phyloP scores from a whole-genome alignment of 2,113 vertebrate genomes.

The Oryctolagus cuniculus region DNA sequence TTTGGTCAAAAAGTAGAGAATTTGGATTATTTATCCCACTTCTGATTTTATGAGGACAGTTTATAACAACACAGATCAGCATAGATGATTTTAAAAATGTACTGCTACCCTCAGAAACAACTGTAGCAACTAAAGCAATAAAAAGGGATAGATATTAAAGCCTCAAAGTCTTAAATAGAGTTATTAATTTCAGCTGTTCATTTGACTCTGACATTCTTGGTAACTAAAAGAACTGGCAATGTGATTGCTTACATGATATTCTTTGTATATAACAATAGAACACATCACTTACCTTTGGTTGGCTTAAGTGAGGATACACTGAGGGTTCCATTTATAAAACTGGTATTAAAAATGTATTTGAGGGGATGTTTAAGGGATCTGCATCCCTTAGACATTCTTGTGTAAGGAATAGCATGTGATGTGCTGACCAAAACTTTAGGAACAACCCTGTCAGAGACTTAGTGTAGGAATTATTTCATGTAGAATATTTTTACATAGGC shows the following conservation, averaged over 20 bases:
- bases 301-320: neutral
- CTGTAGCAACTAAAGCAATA: neutral
- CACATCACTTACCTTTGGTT: neutral
- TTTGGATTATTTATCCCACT: conserved; percentile 27
- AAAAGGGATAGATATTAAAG: conserved; percentile 3
- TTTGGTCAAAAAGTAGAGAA: neutral
- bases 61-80: conserved; percentile 3
- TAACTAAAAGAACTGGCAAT: conserved; percentile 29
- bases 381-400: neutral
- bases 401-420: conserved; percentile 12
- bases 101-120: neutral
- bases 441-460: neutral
- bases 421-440: neutral
- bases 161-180: neutral
- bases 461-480: neutral
- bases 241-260: neutral
- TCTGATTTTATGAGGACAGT: conserved; percentile 23
- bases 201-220: neutral
- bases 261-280: neutral
- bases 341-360: neutral
- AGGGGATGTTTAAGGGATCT: neutral
- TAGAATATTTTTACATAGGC: conserved; percentile 9
- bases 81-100: neutral
- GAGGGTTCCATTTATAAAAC: neutral
- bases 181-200: conserved; percentile 21